Percentiles rank a stretch among this genome's conserved stretches.
Evolutionary conservation across 2,888 invertebrate genomes (phyloP).

Genomic region (Metopia argyrocephala): DNA sequence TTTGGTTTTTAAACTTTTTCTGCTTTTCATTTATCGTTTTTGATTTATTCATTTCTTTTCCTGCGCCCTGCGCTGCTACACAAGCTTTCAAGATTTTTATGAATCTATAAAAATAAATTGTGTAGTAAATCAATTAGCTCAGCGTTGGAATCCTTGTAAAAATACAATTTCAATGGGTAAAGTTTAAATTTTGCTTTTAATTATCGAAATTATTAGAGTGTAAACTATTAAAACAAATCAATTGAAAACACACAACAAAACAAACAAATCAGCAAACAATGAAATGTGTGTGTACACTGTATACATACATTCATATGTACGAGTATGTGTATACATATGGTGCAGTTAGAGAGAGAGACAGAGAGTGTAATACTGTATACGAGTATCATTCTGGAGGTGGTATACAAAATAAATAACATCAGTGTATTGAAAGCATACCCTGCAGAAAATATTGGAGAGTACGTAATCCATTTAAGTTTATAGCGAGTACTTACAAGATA

Average conservation of each 20-base stretch:
- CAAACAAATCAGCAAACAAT: not conserved
- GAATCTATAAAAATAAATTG: not conserved
- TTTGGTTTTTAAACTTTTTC: constrained; percentile 31
- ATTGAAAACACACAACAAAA: constrained; percentile 11
- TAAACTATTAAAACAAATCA: constrained; percentile 62
- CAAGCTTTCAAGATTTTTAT: not conserved
- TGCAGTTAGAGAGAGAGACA: no score
- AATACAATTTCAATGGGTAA: not conserved
- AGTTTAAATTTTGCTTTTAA: constrained; percentile 52
- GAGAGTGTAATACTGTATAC: no score
- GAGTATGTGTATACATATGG: not conserved
- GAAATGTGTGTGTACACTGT: not conserved
- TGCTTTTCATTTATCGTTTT: not conserved
- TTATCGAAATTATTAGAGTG: constrained; percentile 67
- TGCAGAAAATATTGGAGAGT: no score
- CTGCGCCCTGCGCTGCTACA: not conserved
- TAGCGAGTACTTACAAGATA: no score
- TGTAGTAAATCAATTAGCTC: constrained; percentile 51
- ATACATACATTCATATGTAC: not conserved
- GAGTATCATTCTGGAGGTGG: no score
- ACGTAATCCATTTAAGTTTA: no score
- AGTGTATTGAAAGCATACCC: no score
- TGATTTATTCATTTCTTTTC: not conserved
- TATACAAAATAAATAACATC: no score
- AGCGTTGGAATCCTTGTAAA: constrained; percentile 38